Conservation (phyloP, 2,888 invertebrate species). For the Galeopsomyia nigrocyanea region DNA sequence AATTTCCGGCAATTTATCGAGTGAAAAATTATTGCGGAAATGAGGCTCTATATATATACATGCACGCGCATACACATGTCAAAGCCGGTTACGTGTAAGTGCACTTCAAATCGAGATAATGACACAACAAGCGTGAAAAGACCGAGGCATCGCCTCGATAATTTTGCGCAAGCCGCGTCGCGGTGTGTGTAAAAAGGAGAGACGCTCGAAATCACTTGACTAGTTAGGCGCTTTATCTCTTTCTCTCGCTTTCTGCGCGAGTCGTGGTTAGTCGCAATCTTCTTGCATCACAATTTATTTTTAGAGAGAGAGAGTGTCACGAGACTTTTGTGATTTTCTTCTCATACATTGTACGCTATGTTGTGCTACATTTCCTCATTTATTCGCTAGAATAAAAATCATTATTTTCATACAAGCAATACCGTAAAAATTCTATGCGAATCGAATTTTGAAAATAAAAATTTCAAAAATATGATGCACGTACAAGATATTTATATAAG, state of each 20-base stretch:
- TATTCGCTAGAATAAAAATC: too few species aligned
- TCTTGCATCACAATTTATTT: conserved; percentile 8
- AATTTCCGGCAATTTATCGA: too few species aligned
- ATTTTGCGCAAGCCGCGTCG: conserved; percentile 9
- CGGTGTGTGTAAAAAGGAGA: conserved; percentile 8
- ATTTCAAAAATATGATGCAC: too few species aligned
- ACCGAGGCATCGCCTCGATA: conserved; percentile 8
- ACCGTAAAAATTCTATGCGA: too few species aligned
- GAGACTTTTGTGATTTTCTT: too few species aligned
- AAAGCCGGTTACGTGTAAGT: neutral
- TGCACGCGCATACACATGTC: neutral
- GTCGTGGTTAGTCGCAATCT: conserved; percentile 2
- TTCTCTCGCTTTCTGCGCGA: neutral
- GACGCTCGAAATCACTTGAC: conserved; percentile 19
- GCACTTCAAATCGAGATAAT: conserved; percentile 8
- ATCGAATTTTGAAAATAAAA: too few species aligned
- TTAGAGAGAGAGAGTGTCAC: neutral
- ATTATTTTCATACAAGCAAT: too few species aligned
- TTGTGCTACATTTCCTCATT: too few species aligned
- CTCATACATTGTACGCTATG: too few species aligned
- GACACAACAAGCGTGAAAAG: neutral
- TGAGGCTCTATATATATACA: neutral
- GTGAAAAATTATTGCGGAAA: too few species aligned
- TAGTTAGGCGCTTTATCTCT: neutral
- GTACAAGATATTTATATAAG: too few species aligned